phyloP scores from a whole-genome alignment of 2,797 vertebrate species.

The Trachurus trachurus region DNA sequence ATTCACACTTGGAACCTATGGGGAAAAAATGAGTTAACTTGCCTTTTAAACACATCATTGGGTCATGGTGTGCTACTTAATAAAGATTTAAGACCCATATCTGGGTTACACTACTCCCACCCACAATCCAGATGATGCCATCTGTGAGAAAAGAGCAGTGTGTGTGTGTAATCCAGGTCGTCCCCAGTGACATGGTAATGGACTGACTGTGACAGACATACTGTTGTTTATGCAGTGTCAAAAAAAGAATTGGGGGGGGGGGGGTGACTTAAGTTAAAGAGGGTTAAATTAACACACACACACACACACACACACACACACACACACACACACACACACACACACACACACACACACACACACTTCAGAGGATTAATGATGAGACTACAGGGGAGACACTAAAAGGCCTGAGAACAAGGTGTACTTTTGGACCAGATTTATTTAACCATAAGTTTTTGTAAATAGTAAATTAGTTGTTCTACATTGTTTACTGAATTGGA shows the following conservation, averaged over 20 bases:
- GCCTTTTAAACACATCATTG: conserved; percentile 7
- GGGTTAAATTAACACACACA: neutral
- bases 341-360: neutral
- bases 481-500: neutral
- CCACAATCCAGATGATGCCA: conserved; percentile 73
- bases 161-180: conserved; percentile 58
- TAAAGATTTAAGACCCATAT: conserved; percentile 75
- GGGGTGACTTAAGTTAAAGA: neutral
- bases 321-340: neutral
- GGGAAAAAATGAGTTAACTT: conserved; percentile 6
- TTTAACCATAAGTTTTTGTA: neutral
- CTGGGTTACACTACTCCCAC: conserved; percentile 69
- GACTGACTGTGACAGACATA: neutral
- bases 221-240: conserved; percentile 19
- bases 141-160: conserved; percentile 69
- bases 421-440: neutral
- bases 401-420: neutral
- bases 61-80: conserved; percentile 49
- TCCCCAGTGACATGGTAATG: conserved; percentile 33
- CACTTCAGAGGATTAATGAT: neutral
- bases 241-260: neutral
- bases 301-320: neutral
- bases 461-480: neutral
- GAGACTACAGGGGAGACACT: neutral
- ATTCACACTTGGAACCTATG: neutral